Percentiles rank a stretch among this genome's conserved stretches.
These are phyloP conservation scores for Watsonalla binaria DNA, from an alignment of 2,888 invertebrate species.

Conservation along the genomic window DNA sequence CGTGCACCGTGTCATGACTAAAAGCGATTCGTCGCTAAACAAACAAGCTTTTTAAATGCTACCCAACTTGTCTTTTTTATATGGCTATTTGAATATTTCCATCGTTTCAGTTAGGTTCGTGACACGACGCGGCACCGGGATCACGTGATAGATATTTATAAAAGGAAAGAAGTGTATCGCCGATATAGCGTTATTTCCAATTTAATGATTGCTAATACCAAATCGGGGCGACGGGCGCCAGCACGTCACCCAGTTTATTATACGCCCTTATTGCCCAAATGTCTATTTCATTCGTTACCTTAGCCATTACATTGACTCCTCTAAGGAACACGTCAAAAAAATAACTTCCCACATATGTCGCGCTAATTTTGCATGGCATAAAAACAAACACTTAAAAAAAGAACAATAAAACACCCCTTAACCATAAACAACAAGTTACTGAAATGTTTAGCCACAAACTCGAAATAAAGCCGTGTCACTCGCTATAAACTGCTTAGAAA, in stretches of 20 bases:
- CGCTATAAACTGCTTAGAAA: slow-evolving; percentile 61
- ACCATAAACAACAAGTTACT: slow-evolving; percentile 63
- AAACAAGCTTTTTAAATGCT: slow-evolving; percentile 79
- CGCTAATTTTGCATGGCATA: slow-evolving; percentile 41
- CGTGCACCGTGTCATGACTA: slow-evolving; percentile 69
- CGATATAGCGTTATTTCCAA: slow-evolving; percentile 77
- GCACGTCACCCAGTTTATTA: slow-evolving; percentile 67
- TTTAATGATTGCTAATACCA: slow-evolving; percentile 78
- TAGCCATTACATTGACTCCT: slow-evolving; percentile 15
- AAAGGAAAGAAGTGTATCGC: slow-evolving; percentile 74
- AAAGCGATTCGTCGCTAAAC: slow-evolving; percentile 73
- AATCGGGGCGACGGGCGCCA: slow-evolving; percentile 64
- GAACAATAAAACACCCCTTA: slow-evolving; percentile 61
- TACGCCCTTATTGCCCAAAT: slow-evolving; percentile 41
- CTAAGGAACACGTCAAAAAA: slow-evolving; percentile 1
- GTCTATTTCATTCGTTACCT: slow-evolving; percentile 29
- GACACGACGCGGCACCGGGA: slow-evolving; percentile 73
- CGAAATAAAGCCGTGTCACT: slow-evolving; percentile 64
- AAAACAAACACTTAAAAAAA: slow-evolving; percentile 53
- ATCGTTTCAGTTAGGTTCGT: slow-evolving; percentile 72
- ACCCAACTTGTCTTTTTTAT: slow-evolving; percentile 79
- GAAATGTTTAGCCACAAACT: slow-evolving; percentile 75
- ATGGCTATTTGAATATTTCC: slow-evolving; percentile 77
- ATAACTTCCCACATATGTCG: slow-evolving; percentile 16
- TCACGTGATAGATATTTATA: slow-evolving; percentile 79